Conservation (phyloP, 2,888 invertebrate genomes). For the Petrolisthes cinctipes region DNA sequence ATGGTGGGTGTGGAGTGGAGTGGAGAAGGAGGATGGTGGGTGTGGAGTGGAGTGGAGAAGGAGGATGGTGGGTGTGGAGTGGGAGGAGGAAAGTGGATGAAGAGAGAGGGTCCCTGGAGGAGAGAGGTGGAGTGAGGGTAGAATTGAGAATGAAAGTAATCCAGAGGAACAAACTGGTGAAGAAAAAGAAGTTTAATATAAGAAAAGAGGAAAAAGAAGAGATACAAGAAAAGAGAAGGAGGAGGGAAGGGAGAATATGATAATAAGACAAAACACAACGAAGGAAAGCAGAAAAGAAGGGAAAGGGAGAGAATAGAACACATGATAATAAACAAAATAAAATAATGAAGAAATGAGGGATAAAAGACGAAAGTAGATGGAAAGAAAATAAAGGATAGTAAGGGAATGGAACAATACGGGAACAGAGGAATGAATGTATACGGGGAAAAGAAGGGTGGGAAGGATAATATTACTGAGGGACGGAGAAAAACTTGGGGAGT, state of each 20-base stretch:
- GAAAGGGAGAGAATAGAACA: background rate
- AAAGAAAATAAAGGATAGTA: too few species aligned
- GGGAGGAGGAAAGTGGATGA: background rate
- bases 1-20: too few species aligned
- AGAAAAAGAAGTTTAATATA: background rate
- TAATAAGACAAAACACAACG: background rate
- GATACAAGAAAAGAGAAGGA: background rate
- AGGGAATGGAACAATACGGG: too few species aligned
- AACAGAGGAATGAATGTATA: too few species aligned
- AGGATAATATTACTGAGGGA: too few species aligned
- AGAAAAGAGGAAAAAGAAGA: background rate
- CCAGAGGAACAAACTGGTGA: background rate
- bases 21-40: background rate
- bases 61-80: constrained; percentile 9
- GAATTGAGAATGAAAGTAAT: background rate
- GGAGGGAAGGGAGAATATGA: background rate
- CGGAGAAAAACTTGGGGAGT: too few species aligned
- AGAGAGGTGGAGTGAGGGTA: background rate
- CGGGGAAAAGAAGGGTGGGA: too few species aligned
- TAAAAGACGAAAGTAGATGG: too few species aligned
- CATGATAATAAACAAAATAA: too few species aligned
- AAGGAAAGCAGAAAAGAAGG: background rate
- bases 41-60: background rate
- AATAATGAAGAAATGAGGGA: too few species aligned
- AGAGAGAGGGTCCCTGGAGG: background rate